Evolutionary conservation across 2,888 invertebrate species (phyloP), one percentile per base, ranked within the genome.

Genomic region (Parelbella ahira): DNA sequence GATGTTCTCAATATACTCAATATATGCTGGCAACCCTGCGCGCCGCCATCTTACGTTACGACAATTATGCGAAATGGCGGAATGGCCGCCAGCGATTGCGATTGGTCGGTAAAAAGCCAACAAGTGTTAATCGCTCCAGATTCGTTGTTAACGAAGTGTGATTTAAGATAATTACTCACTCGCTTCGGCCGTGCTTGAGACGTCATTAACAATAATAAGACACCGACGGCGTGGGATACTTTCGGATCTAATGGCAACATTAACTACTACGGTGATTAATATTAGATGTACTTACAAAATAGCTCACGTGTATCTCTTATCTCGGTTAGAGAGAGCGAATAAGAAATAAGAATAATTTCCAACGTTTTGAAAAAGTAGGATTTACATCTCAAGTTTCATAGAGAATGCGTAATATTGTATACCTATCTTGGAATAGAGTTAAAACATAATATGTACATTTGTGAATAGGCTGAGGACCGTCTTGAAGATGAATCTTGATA

Each of bases 11-110:
- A n/a, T n/a, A n/a, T n/a, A n/a, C n/a, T n/a, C n/a, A n/a, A n/a
- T n/a, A n/a, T n/a, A n/a, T n/a, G n/a, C n/a, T n/a, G 39, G 30
- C 39, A 39, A 27, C 39, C 39, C 32, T 20, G 6, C 4, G 11
- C 19, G 20, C 20, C 12, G 51, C 53, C 77, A 78, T 77, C 51
- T 75, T 76, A 61, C 50, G 57, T 63, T 63, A 69, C 76, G 49
- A 63, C 68, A 78, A 81, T 80, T 77, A 67, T 62, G 52, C 71
- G 75, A 76, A 73, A 83, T 84, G 86, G 79, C 77, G 54, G 67
- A 72, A 83, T 84, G 84, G 79, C 76, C 51, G 66, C 55, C 51
- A 51, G 52, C 49, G 29, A 23, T 11, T 23, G 24, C 60, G 65
- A 75, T 78, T 75, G 77, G 79, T 59, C 66, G 63, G 58, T 67